Base-by-base conservation (phyloP, 2,888 invertebrate species). In the Eupithecia exiguata region DNA sequence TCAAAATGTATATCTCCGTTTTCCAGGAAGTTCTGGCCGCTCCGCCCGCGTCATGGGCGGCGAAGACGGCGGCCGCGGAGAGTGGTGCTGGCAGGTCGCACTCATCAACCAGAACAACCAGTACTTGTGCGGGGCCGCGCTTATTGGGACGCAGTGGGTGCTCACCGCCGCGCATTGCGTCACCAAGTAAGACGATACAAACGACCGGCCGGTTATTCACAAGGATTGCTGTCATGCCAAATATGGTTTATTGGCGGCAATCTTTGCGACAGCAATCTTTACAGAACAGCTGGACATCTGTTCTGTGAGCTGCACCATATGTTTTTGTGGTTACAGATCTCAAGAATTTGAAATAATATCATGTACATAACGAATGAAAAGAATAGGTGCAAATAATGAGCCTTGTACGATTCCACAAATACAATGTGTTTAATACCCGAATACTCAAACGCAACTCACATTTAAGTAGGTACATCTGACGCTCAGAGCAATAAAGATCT, bases 81-180 rank as follows among this genome's bases (percentile, higher is more conserved):
- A 98, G 94, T 98, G 98, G 98, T 98, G 98, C 91, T 98, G 98
- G 98, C 98, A 98, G 93, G 98, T 97, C 79, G 98, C 98, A 1
- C 95, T 98, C 80, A 98, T 98, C 88, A 98, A 98, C 92, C 97
- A 98, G 0, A 95, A 98, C 74, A 98, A 98, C 93, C 98, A 98
- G 91, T 98, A 98, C 91, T 95, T 98, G 62, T 98, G 98, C 88
- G 98, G 98, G 9, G 98, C 98, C 25, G 98, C 98, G 3, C 95
- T 98, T 18, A 98, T 98, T 83, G 98, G 98, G 76, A 98, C 98
- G 0, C 98, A 98, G 88, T 98, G 98, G 98, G 98, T 98, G 71
- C 95, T 98, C 62, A 98, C 98, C 0, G 98, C 98, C 0, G 98
- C 98, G 36, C 98, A 98, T 87, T 98, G 98, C 87, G 98, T 98